Conservation (phyloP, 2,888 invertebrate genomes). For the Steinernema scapterisci region DNA sequence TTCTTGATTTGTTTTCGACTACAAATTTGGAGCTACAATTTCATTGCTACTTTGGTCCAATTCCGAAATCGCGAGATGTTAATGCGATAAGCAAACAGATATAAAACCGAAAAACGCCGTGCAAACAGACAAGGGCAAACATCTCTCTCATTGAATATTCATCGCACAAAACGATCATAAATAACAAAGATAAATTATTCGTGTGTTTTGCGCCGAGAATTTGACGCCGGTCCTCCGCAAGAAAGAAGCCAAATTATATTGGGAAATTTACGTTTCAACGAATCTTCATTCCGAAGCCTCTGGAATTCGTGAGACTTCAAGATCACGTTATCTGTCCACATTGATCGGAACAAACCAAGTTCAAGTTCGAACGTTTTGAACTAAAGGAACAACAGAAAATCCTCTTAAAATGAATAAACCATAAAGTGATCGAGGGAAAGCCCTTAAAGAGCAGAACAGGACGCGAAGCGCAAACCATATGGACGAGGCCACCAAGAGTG, state of each 20-base stretch:
- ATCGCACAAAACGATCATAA: constrained; percentile 5
- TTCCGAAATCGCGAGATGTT: background rate
- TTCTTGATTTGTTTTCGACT: background rate
- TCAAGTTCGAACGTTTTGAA: too few relatives aligned
- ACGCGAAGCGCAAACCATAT: constrained; percentile 5
- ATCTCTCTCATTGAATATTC: background rate
- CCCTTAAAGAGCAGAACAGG: constrained; percentile 11
- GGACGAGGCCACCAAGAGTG: constrained; percentile 11
- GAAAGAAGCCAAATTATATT: too few relatives aligned
- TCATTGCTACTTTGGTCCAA: background rate
- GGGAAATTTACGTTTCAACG: too few relatives aligned
- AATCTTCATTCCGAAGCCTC: too few relatives aligned
- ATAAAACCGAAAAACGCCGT: background rate
- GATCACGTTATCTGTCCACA: too few relatives aligned
- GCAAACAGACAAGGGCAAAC: constrained; percentile 10
- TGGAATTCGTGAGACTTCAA: too few relatives aligned
- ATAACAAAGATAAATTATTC: background rate
- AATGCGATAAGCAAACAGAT: background rate
- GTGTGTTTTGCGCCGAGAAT: background rate
- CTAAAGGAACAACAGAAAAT: background rate
- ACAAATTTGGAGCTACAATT: background rate
- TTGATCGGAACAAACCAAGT: too few relatives aligned
- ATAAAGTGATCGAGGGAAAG: background rate
- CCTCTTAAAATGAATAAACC: background rate
- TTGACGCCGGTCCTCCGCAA: too few relatives aligned